Conservation (phyloP, 2,113 vertebrate species). For the Lates calcarifer region DNA sequence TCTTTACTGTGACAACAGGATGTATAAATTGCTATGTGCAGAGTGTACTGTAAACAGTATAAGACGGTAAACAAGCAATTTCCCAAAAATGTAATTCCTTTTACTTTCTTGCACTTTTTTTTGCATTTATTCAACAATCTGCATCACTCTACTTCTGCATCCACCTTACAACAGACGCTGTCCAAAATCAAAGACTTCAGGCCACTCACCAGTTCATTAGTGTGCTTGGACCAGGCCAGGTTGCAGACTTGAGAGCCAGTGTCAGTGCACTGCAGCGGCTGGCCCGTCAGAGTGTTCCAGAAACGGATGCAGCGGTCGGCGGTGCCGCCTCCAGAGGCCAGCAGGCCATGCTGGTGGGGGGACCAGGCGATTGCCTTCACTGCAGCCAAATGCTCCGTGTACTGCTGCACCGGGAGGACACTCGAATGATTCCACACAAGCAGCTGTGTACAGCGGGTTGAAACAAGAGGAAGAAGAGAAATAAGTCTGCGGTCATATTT, state of each 20-base stretch:
- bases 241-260: constrained; percentile 99
- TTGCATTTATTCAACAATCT: neutral
- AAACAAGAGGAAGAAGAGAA: neutral
- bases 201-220: constrained; percentile 93
- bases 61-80: neutral
- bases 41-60: too few species aligned
- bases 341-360: constrained; percentile 95
- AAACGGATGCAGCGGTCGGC: constrained; percentile 99
- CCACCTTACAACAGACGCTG: neutral
- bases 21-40: too few species aligned
- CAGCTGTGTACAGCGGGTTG: constrained; percentile 80
- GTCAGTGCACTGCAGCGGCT: constrained; percentile 97
- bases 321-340: constrained; percentile 95
- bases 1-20: neutral
- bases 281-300: constrained; percentile 98
- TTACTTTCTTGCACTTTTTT: neutral
- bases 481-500: neutral
- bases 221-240: constrained; percentile 99
- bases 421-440: constrained; percentile 99
- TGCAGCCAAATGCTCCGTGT: constrained; percentile 97
- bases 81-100: neutral
- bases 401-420: constrained; percentile 95
- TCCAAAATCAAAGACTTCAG: neutral
- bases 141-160: neutral
- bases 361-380: constrained; percentile 99